phyloP scores from a whole-genome alignment of 2,797 vertebrate species.

The Alca torda region DNA sequence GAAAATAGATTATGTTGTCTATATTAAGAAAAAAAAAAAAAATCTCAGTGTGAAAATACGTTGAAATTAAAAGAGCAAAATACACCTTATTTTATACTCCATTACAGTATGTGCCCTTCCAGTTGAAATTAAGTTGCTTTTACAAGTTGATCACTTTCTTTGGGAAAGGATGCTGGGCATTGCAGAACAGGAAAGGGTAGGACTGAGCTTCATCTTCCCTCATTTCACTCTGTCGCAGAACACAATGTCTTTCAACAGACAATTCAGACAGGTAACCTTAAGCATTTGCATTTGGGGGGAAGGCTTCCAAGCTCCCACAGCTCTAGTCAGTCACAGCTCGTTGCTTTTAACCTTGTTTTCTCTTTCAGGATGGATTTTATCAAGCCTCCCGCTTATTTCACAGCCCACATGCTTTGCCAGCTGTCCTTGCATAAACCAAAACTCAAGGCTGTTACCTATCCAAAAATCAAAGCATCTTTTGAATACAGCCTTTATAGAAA shows the following conservation, averaged over 20 bases:
- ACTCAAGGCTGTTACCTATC: constrained; percentile 7
- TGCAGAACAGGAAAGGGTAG: not conserved
- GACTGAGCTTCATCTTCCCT: not conserved
- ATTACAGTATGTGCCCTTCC: not conserved
- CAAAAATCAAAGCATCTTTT: constrained; percentile 6
- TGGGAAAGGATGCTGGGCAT: not conserved
- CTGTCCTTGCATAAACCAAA: constrained; percentile 48
- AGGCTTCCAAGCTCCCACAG: constrained; percentile 41
- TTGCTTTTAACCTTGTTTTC: constrained; percentile 59
- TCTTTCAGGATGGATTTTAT: constrained; percentile 34
- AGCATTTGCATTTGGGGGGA: constrained; percentile 24
- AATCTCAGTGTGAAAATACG: not conserved
- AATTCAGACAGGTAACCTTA: constrained; percentile 31
- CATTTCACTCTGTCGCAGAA: not conserved
- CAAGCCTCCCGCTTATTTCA: constrained; percentile 48
- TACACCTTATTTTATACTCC: not conserved
- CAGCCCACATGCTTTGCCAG: constrained; percentile 45
- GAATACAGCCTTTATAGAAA: not conserved
- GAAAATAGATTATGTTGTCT: not conserved
- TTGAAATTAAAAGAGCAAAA: not conserved
- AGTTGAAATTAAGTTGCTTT: not conserved
- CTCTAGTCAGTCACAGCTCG: constrained; percentile 53
- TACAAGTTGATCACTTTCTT: not conserved
- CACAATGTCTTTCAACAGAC: not conserved
- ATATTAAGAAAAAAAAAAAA: not conserved